These are phyloP conservation scores for Acrobasis suavella DNA, from an alignment of 2,888 invertebrate genomes.

Conservation along the genomic window DNA sequence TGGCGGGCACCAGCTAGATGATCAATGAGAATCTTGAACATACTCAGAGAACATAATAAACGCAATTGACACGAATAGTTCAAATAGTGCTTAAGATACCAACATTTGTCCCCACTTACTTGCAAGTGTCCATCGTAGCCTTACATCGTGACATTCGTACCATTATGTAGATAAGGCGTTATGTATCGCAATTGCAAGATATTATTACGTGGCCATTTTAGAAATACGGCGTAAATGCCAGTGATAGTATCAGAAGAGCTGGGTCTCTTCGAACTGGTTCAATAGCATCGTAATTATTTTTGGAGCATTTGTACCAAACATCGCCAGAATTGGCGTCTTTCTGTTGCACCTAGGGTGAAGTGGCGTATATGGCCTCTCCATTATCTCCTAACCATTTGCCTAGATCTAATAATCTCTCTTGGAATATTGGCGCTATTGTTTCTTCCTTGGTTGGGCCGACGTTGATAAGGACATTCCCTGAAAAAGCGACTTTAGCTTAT, in stretches of 20 bases:
- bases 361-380: conserved; percentile 92
- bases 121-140: conserved; percentile 49
- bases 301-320: conserved; percentile 88
- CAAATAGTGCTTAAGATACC: too few relatives aligned
- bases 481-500: conserved; percentile 31
- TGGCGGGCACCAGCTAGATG: too few relatives aligned
- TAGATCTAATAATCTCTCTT: conserved; percentile 90
- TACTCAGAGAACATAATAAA: background rate
- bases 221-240: conserved; percentile 85
- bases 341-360: conserved; percentile 90
- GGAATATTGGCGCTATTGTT: conserved; percentile 91
- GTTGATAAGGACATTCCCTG: conserved; percentile 90
- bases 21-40: too few relatives aligned
- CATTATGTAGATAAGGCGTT: conserved; percentile 45
- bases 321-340: conserved; percentile 87
- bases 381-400: conserved; percentile 91
- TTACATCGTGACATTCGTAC: conserved; percentile 52
- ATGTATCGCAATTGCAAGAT: conserved; percentile 60
- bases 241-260: conserved; percentile 40
- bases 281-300: conserved; percentile 43
- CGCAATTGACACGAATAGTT: too few relatives aligned
- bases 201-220: conserved; percentile 86
- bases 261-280: conserved; percentile 48
- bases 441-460: conserved; percentile 96
- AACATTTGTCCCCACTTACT: conserved; percentile 8